Percentiles rank a stretch among this genome's conserved stretches.
These are phyloP conservation scores for Lamprologus ornatipinnis DNA, from an alignment of 2,113 vertebrate species.

Conservation along the genomic window DNA sequence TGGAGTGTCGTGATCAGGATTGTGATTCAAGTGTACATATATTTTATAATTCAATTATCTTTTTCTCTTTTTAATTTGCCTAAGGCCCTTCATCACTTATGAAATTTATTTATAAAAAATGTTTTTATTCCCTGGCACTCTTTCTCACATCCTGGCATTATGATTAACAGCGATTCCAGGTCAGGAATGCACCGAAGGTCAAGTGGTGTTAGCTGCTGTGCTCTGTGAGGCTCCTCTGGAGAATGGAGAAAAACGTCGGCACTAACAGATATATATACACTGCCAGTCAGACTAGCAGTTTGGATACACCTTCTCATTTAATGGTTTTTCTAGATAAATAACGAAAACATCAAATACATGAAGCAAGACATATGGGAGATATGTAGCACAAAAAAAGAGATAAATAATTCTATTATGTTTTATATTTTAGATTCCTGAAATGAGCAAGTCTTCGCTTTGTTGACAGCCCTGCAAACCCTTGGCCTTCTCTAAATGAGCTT, in stretches of 20 bases:
- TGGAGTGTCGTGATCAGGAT: not conserved
- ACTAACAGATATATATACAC: not conserved
- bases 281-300: not conserved
- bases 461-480: not conserved
- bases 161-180: not conserved
- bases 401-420: not conserved
- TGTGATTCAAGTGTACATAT: not conserved
- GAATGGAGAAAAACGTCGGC: fast-evolving
- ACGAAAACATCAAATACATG: not conserved
- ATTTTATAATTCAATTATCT: not conserved
- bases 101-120: not conserved
- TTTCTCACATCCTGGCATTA: not conserved
- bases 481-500: not conserved
- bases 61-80: not conserved
- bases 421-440: not conserved
- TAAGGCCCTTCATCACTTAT: not conserved
- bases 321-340: not conserved
- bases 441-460: not conserved
- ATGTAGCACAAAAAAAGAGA: fast-evolving
- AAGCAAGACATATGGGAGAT: not conserved
- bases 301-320: not conserved
- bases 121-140: not conserved
- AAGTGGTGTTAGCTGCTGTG: not conserved
- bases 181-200: not conserved
- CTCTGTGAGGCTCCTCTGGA: not conserved